These are phyloP conservation scores for Diarsia dahlii DNA, from an alignment of 2,888 invertebrate genomes.

Conservation along the genomic window DNA sequence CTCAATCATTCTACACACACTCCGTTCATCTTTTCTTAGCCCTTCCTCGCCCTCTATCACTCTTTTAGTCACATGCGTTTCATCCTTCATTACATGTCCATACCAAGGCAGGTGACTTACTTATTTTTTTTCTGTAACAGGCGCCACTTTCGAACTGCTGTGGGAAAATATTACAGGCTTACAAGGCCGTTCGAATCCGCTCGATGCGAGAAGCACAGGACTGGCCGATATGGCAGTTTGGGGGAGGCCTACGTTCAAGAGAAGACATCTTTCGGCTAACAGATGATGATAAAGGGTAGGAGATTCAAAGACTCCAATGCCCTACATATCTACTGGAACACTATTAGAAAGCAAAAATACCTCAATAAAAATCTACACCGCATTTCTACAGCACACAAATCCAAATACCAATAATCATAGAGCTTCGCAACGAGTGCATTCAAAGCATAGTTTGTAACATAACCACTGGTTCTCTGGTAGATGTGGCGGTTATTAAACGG, in stretches of 20 bases:
- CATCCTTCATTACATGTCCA: too few species aligned
- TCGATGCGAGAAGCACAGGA: too few species aligned
- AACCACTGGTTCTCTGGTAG: constrained; percentile 40
- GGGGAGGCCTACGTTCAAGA: too few species aligned
- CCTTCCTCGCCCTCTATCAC: too few species aligned
- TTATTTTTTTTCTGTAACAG: too few species aligned
- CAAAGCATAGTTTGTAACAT: constrained; percentile 43
- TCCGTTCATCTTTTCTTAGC: too few species aligned
- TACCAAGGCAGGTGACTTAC: too few species aligned
- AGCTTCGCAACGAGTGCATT: constrained; percentile 33
- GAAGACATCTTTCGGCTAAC: neutral
- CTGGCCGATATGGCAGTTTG: neutral
- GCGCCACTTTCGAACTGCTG: too few species aligned
- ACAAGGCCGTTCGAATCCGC: neutral
- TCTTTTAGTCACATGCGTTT: too few species aligned
- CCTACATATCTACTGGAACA: neutral
- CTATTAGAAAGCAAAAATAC: constrained; percentile 32
- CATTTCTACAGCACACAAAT: constrained; percentile 15
- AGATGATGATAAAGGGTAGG: neutral
- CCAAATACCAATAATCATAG: constrained; percentile 35
- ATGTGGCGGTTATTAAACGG: constrained; percentile 44
- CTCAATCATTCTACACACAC: too few species aligned
- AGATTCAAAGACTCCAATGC: neutral
- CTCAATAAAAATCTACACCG: constrained; percentile 17
- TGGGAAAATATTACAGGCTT: neutral